phyloP scores from a whole-genome alignment of 2,888 invertebrate genomes.

The Lycia hirtaria region DNA sequence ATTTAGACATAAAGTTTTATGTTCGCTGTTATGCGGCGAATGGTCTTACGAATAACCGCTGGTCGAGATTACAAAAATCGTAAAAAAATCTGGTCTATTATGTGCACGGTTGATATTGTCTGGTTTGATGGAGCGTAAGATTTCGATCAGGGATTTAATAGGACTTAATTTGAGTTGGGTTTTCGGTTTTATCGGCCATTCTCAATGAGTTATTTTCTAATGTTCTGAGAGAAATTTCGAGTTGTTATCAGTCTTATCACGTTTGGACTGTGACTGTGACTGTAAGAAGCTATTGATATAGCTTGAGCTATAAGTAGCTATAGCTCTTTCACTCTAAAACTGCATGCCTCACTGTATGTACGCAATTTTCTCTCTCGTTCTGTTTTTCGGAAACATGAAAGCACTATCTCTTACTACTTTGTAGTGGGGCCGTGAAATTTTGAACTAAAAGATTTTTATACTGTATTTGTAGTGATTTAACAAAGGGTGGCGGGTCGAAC shows the following conservation, averaged over 20 bases:
- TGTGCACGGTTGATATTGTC: slow-evolving; percentile 7
- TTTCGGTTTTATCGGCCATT: slow-evolving; percentile 23
- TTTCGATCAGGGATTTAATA: slow-evolving; percentile 19
- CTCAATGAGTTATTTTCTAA: background rate
- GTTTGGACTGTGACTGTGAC: background rate
- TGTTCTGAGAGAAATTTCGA: background rate
- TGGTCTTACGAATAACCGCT: background rate
- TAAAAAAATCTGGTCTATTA: background rate
- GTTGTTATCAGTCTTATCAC: slow-evolving; percentile 1
- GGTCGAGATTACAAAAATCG: background rate
- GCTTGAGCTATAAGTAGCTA: no score
- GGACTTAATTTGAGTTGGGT: slow-evolving; percentile 25
- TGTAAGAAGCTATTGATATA: no score
- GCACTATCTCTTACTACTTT: no score
- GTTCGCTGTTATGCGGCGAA: background rate
- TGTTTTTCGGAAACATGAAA: no score
- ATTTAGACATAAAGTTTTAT: no score
- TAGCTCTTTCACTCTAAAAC: no score
- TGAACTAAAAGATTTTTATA: no score
- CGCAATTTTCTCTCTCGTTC: no score
- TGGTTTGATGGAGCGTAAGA: slow-evolving; percentile 15
- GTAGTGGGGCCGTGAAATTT: no score
- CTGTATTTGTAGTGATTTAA: no score
- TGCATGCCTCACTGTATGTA: no score
- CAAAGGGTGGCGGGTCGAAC: no score